A percentile compares a stretch with the other conserved stretches of the same genome.
Conservation (phyloP, 1,140 invertebrate genomes). For the Theocolax elegans region DNA sequence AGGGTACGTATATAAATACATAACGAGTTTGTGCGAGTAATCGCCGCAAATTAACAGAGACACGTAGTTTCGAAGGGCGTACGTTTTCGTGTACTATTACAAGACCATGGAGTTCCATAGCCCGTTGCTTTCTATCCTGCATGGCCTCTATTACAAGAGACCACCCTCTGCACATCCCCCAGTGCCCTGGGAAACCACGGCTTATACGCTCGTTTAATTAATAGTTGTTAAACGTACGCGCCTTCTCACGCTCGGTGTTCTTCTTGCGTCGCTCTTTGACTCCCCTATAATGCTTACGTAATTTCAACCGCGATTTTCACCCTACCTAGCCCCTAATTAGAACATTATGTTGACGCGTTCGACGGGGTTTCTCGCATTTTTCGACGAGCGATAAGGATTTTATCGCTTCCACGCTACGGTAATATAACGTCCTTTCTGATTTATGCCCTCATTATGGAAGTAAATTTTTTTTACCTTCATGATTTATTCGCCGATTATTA, state of each 20-base stretch:
- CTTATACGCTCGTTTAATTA: conserved; percentile 40
- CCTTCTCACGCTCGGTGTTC: conserved; percentile 2
- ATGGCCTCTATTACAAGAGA: conserved; percentile 4
- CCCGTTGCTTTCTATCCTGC: not conserved
- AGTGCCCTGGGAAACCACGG: conserved; percentile 35
- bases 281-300: conserved; percentile 6
- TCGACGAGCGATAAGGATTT: not conserved
- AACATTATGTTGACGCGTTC: conserved; percentile 9
- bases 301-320: conserved; percentile 32
- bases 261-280: not conserved
- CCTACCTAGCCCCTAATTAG: conserved; percentile 23
- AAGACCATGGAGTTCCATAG: not conserved
- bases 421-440: not conserved
- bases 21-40: too few relatives aligned
- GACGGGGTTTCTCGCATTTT: not conserved
- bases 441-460: conserved; percentile 2
- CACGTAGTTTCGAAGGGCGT: not conserved
- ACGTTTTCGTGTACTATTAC: conserved; percentile 31
- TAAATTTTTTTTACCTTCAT: too few relatives aligned
- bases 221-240: conserved; percentile 38
- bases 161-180: not conserved
- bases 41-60: not conserved
- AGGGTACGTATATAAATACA: too few relatives aligned
- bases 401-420: not conserved
- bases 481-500: not conserved